Conservation (phyloP, 2,113 vertebrate species). For the Cynoglossus semilaevis region DNA sequence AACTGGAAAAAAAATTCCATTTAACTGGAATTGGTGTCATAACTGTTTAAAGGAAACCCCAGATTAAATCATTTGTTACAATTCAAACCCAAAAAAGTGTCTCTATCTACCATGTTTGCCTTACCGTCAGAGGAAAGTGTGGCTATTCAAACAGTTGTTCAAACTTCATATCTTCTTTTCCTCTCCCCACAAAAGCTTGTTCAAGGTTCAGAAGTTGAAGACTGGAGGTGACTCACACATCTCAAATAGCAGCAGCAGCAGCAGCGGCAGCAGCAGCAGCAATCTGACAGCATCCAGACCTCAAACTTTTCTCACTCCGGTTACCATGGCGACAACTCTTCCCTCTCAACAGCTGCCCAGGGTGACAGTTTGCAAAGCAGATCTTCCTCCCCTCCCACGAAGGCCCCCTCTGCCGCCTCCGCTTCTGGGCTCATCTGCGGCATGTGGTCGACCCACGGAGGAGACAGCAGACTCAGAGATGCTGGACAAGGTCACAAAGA, state of each 20-base stretch:
- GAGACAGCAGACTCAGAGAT: constrained; percentile 55
- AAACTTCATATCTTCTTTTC: neutral
- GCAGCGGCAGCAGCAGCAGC: constrained; percentile 33
- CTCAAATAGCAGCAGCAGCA: constrained; percentile 54
- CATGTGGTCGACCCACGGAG: constrained; percentile 49
- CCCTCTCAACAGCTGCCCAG: constrained; percentile 53
- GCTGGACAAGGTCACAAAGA: constrained; percentile 70
- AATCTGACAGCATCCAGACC: constrained; percentile 59
- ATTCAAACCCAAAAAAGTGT: too few relatives aligned
- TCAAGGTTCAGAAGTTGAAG: constrained; percentile 61
- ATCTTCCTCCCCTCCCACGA: constrained; percentile 47
- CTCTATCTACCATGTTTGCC: constrained; percentile 7
- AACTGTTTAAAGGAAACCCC: too few relatives aligned
- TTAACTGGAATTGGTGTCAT: too few relatives aligned
- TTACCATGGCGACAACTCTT: constrained; percentile 69
- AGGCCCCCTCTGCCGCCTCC: constrained; percentile 43
- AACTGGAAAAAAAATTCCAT: too few relatives aligned
- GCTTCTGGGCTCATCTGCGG: constrained; percentile 61
- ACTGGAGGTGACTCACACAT: constrained; percentile 35
- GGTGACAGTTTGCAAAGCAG: constrained; percentile 59
- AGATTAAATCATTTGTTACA: too few relatives aligned
- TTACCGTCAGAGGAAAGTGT: constrained; percentile 7
- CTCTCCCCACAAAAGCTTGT: constrained; percentile 77
- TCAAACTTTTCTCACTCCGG: constrained; percentile 58
- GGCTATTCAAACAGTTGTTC: neutral